Base-by-base conservation (phyloP, 1,140 invertebrate genomes). In the Conus ventricosus region DNA sequence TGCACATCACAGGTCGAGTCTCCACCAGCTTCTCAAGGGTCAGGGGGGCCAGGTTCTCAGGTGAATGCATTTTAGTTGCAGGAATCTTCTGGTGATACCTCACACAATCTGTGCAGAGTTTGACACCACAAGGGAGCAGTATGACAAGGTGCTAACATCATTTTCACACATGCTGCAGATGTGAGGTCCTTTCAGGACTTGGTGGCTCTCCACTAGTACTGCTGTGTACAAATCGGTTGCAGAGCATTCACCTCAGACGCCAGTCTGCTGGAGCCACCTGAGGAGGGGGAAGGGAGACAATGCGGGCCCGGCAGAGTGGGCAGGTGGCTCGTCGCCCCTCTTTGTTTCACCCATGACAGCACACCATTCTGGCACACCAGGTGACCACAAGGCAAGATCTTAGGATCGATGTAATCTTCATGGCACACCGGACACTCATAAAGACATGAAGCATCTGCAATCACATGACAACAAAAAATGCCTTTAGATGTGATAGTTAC, bases 351-450 rank as follows among this genome's bases (percentile, higher is more conserved):
- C 75, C 75, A 78, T 10, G 75, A 78, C 11, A 78, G 11, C 11
- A n/a, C n/a, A n/a, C n/a, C n/a, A n/a, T n/a, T n/a, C n/a, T n/a
- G n/a, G n/a, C n/a, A n/a, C n/a, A n/a, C 75, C 75, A 78, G 20
- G 23, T 78, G 75, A 11, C 7, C 75, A 78, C 75, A 78, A 8
- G 75, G 75, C 75, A 78, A n/a, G 10, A 78, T n/a, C 75, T 78
- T 78, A n/a, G 75, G 20, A 8, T 78, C n/a, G n/a, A n/a, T n/a
- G n/a, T n/a, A n/a, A n/a, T n/a, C n/a, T n/a, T n/a, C n/a, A n/a
- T n/a, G n/a, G 25, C 75, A 78, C 75, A 78, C 75, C 25, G 75
- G 75, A 27, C 75, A 78, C 23, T 78, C 75, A 27, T n/a, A n/a
- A n/a, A n/a, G n/a, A n/a, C n/a, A n/a, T n/a, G n/a, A n/a, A n/a